A percentile compares a stretch with the other conserved stretches of the same genome.
Evolutionary conservation across 2,888 invertebrate genomes (phyloP).

Genomic region (Proisotoma minuta): DNA sequence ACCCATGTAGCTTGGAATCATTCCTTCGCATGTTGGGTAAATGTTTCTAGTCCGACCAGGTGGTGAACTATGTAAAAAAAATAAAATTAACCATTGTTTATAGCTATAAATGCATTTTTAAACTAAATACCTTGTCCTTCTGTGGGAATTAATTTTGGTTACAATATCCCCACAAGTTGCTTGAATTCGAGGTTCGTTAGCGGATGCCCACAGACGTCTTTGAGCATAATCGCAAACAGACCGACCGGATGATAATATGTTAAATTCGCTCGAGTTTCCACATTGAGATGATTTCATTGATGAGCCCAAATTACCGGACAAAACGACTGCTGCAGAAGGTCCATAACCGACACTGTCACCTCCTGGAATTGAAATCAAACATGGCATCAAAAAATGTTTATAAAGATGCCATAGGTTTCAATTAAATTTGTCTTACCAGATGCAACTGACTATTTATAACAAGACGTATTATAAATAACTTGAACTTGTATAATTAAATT

Average conservation of each 20-base stretch:
- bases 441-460: too few species aligned
- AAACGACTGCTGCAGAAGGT: conserved; percentile 12
- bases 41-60: conserved; percentile 33
- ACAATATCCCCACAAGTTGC: conserved; percentile 29
- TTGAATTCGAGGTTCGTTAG: conserved; percentile 32
- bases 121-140: conserved; percentile 25
- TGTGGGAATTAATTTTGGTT: conserved; percentile 30
- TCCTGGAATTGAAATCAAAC: too few species aligned
- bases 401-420: conserved; percentile 41
- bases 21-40: conserved; percentile 44
- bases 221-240: conserved; percentile 40
- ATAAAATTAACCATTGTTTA: not conserved
- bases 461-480: too few species aligned
- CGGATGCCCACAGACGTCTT: conserved; percentile 39
- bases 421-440: not conserved
- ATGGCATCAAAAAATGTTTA: too few species aligned
- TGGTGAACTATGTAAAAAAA: conserved; percentile 26
- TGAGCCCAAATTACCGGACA: too few species aligned
- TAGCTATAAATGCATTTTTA: not conserved
- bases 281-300: not conserved
- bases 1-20: conserved; percentile 42
- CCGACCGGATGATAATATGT: conserved; percentile 29
- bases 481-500: too few species aligned
- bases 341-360: conserved; percentile 9
- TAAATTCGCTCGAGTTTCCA: not conserved